These are phyloP conservation scores for Luperina testacea DNA, from an alignment of 2,888 invertebrate genomes.

Conservation along the genomic window DNA sequence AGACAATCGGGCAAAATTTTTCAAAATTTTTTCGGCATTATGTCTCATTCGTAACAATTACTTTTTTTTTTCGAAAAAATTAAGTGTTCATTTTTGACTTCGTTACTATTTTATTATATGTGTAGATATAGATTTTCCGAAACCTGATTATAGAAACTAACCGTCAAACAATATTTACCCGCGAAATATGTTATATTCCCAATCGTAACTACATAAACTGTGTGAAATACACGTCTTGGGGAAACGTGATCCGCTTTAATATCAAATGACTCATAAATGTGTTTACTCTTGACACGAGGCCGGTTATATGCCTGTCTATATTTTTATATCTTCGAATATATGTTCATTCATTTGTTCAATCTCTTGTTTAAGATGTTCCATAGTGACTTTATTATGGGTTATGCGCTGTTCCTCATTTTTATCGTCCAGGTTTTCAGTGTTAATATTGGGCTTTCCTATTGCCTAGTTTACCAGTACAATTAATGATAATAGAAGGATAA, in stretches of 20 bases:
- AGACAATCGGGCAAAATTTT: neutral
- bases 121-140: neutral
- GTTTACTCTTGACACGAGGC: slow-evolving; percentile 49
- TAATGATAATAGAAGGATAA: neutral
- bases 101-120: neutral
- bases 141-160: slow-evolving; percentile 3
- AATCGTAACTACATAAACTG: slow-evolving; percentile 15
- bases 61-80: neutral
- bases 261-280: slow-evolving; percentile 59
- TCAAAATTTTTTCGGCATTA: neutral
- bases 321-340: slow-evolving; percentile 12
- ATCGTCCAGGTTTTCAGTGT: neutral
- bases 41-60: neutral
- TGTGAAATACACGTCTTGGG: slow-evolving; percentile 43
- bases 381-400: neutral
- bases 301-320: slow-evolving; percentile 26
- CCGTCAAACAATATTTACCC: neutral
- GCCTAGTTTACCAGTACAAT: neutral
- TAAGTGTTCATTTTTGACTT: neutral
- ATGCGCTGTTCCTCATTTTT: neutral
- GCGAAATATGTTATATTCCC: slow-evolving; percentile 25
- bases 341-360: slow-evolving; percentile 8
- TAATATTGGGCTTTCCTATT: neutral
- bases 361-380: neutral
- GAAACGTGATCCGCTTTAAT: slow-evolving; percentile 59